Base-by-base conservation (phyloP, 2,888 invertebrate genomes). In the Congeria kusceri region DNA sequence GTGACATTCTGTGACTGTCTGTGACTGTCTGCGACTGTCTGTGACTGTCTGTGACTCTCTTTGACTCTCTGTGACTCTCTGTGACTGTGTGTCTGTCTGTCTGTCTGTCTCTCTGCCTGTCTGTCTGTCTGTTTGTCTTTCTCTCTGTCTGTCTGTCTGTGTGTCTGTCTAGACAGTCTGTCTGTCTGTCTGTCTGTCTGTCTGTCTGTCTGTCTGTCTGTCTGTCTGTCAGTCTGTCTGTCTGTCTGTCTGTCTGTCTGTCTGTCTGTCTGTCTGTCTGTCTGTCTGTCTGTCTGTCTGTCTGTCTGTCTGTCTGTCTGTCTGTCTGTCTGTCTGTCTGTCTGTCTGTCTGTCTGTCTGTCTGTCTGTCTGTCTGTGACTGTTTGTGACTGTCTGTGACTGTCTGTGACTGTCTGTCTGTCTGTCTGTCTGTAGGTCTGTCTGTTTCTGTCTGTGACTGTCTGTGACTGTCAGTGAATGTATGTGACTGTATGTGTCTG, bases 211-310 rank as follows among this genome's bases (percentile, higher is more conserved):
- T 56, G 57, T 56, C 57, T 56, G 57, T 56, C 57, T 56, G 57
- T 56, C 57, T 56, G 57, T 56, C 57, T 56, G 57, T 56, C 57
- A n/a, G 57, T 56, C 57, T 56, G 57, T 56, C 57, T 56, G 57
- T 56, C 57, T 56, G 57, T 56, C 57, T 56, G 57, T 56, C 57
- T 56, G 57, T 56, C 57, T 56, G 57, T 56, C 57, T 56, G 57
- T 56, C 57, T 56, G 57, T 56, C 57, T 56, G 57, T 56, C 57
- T 56, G 57, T 56, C 57, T 56, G 57, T 56, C 57, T 56, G 57
- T 56, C 57, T 56, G 57, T 56, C 57, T 56, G 57, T 56, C 57
- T 56, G 57, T 56, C 57, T 56, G 57, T 56, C 57, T 56, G 57
- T 56, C 57, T 56, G 57, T 56, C 57, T 56, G 57, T 56, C 20